Evolutionary conservation across 2,888 invertebrate species (phyloP), one percentile per base, ranked within the genome.

Genomic region (Lymantria monacha): DNA sequence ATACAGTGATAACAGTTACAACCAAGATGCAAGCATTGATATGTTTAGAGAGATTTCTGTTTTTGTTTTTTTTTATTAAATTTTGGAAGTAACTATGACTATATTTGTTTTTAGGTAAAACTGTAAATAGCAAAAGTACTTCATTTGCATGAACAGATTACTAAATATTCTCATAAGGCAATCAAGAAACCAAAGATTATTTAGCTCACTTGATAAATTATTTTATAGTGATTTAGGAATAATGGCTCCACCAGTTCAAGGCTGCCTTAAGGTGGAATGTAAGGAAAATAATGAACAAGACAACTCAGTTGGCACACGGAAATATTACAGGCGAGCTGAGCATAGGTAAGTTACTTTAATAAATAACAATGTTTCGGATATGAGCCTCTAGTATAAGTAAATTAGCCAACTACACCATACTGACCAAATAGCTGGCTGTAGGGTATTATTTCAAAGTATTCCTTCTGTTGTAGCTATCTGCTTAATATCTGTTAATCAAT

Each of bases 261-360:
- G 46, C 11, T 78, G 76, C 57, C 70, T 63, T 42, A 64, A 65
- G 30, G 83, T 78, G 41, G 81, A 85, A 44, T 78, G 79, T 57
- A 52, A 80, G 42, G 36, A 53, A 8, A 55, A 55, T 46, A 68
- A 75, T 65, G 80, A 79, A 1, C 41, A 73, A 72, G 51, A 56
- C 64, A 54, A 13, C 66, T 31, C 40, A 69, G 13, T 73, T 78
- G 3, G 10, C 41, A 42, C 22, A 44, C 13, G 88, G 85, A 90
- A 90, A 65, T 90, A 90, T 59, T 89, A 89, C 57, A 74, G 90
- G 9, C 76, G 82, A 49, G 87, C 84, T 13, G 89, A 89, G 63
- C 88, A 89, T 61, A 84, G 90, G 90, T 89, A 69, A 79, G 83
- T 33, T n/a, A 30, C 7, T 42, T 48, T 33, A 22, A 22, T 22